Base-by-base conservation (phyloP, 1,140 invertebrate genomes). In the Zaprionus africanus region DNA sequence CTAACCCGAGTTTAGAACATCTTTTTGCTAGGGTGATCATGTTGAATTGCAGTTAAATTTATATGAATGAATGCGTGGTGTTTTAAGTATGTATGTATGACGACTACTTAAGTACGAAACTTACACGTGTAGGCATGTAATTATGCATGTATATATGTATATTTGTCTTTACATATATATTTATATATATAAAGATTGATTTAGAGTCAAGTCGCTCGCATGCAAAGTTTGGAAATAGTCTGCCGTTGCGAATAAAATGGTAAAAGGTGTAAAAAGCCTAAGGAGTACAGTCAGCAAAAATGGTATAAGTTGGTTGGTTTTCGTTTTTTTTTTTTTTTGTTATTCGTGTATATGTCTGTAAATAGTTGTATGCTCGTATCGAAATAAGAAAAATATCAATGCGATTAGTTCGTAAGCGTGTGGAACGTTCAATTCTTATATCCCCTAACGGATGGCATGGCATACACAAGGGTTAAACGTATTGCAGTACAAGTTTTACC, bases 211-310 rank as follows among this genome's bases (percentile, higher is more conserved):
- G 49, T 77, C 58, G 19, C 51, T 71, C 73, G 79, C 78, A 81
- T 81, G 72, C 79, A 73, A 81, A 76, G 34, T 73, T 38, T 36
- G 66, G n/a, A 83, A 76, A 71, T 78, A 78, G 78, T 84, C 76
- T 85, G 78, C 81, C 64, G 62, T 83, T 84, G 82, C 82, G 82
- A 85, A 80, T 86, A 79, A 85, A 85, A 90, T 81, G 85, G 82
- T 88, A 90, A 85, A 85, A 90, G 85, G 85, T 88, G 85, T 88
- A 88, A 88, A 88, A 88, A 88, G 85, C 85, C 85, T 88, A 88
- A 90, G 78, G 81, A 88, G 76, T 88, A 88, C 76, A 90, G 85
- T 88, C 85, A 88, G 85, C 85, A 90, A 88, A 90, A 85, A 90
- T 90, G 81, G 78, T 88, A 84, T 88, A 88, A 84, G 85, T 88